phyloP scores from a whole-genome alignment of 1,140 invertebrate genomes.

The Drosophila parabipectinata region DNA sequence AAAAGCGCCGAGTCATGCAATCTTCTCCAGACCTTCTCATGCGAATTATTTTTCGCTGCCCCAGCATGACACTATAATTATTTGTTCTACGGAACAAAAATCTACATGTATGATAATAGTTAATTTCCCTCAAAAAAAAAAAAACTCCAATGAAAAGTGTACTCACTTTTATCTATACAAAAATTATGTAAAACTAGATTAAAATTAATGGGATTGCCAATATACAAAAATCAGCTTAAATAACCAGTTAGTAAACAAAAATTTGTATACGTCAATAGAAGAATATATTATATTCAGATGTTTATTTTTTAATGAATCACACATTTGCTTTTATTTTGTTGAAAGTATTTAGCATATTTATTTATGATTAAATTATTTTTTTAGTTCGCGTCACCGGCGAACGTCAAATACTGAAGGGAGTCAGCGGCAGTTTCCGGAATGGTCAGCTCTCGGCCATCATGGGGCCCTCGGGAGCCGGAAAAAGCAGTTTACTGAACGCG shows the following conservation, averaged over 20 bases:
- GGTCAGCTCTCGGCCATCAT: conserved; percentile 93
- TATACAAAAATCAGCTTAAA: neutral
- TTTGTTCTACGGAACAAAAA: neutral
- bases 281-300: conserved; percentile 29
- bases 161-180: neutral
- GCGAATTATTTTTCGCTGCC: conserved; percentile 20
- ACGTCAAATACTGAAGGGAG: conserved; percentile 86
- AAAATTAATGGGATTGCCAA: conserved; percentile 12
- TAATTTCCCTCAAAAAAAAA: neutral
- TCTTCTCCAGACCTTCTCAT: conserved; percentile 15
- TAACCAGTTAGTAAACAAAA: conserved; percentile 20
- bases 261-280: conserved; percentile 1
- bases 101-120: neutral
- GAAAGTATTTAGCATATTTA: conserved; percentile 1
- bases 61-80: conserved; percentile 13
- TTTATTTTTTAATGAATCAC: conserved; percentile 8
- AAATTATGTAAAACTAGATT: conserved; percentile 7
- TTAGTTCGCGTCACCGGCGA: conserved; percentile 72
- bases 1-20: conserved; percentile 20
- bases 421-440: conserved; percentile 89
- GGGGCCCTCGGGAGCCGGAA: conserved; percentile 93
- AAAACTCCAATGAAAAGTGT: neutral
- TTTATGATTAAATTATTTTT: conserved; percentile 13
- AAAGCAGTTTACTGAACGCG: conserved; percentile 90
- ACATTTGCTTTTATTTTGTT: neutral